These are phyloP conservation scores for Dicrurus megarhynchus DNA, from an alignment of 2,113 vertebrate genomes.

Conservation along the genomic window DNA sequence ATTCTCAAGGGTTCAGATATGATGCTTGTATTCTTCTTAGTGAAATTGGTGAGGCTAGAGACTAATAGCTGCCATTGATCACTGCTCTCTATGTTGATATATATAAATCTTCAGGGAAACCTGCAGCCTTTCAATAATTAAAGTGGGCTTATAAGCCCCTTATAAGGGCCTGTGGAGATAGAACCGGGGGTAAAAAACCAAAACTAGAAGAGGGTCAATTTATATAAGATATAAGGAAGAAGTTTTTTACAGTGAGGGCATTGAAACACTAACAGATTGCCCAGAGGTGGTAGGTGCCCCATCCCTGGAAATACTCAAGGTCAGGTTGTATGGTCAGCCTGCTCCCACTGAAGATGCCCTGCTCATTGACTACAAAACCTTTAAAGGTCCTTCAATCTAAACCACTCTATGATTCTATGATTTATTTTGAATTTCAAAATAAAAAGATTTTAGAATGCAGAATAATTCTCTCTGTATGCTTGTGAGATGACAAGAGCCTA, in stretches of 20 bases:
- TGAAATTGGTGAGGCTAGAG: not conserved
- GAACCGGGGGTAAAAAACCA: not conserved
- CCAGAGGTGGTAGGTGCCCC: not conserved
- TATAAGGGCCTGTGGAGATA: not conserved
- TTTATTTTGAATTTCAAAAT: not conserved
- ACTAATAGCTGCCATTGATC: not conserved
- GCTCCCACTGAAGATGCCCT: not conserved
- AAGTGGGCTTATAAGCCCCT: not conserved
- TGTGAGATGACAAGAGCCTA: not conserved
- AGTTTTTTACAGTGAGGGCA: rapidly evolving
- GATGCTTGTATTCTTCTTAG: not conserved
- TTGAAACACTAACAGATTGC: not conserved
- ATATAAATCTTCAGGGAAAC: not conserved
- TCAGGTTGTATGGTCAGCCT: not conserved
- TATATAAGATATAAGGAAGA: not conserved
- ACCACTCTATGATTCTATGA: not conserved
- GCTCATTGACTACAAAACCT: not conserved
- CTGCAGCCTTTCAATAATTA: not conserved
- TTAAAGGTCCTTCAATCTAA: not conserved
- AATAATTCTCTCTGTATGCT: not conserved
- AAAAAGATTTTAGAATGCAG: not conserved
- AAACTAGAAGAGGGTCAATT: not conserved
- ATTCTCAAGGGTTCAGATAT: not conserved
- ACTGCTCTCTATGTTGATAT: not conserved
- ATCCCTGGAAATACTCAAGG: not conserved